Base-by-base conservation (phyloP, 2,113 vertebrate genomes). In the Tragelaphus imberbis region DNA sequence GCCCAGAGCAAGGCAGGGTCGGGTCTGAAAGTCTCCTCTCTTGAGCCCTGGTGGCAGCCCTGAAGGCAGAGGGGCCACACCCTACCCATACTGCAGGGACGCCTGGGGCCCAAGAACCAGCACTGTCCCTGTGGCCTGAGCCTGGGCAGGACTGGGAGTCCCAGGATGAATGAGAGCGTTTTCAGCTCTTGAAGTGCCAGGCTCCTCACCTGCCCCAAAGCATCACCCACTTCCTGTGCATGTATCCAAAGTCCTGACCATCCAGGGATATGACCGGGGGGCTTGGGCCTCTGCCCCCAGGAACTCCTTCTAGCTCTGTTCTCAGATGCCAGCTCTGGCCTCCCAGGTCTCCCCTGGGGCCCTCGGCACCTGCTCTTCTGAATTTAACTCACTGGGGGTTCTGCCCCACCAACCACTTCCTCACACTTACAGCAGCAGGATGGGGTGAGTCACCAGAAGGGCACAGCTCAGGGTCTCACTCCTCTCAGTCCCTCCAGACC, bases 211-310 rank as follows among this genome's bases (percentile, higher is more conserved):
- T 68, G 13, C 47, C n/a, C 47, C 81, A 19, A 13, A 40, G 82
- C 11, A 3, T 40, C 44, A 2, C 49, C 68, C 1, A 2, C 68
- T 44, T 80, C 58, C 59, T 3, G 13, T 6, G 28, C 13, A 1
- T 12, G 12, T 7, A 17, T 53, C 68, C 49, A 2, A 33, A 36
- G n/a, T 47, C 85, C 55, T 3, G 30, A 59, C 16, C 19, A 3
- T 40, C 12, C 0, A 8, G 59, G 49, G 21, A 23, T 1, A 1
- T n/a, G 6, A 33, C 0, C 1, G 0, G 28, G 11, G 53, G 19
- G 33, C n/a, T 0, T 2, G 49, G 51, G 63, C 25, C 89, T 44
- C 59, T 49, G 8, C 56, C 49, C 6, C 16, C 16, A 16, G 89
- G 44, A 17, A 4, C 63, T 36, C 28, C 55, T 53, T 82, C 49